These are phyloP conservation scores for Gonatopus flavifemur DNA, from an alignment of 1,140 invertebrate genomes.

Conservation along the genomic window DNA sequence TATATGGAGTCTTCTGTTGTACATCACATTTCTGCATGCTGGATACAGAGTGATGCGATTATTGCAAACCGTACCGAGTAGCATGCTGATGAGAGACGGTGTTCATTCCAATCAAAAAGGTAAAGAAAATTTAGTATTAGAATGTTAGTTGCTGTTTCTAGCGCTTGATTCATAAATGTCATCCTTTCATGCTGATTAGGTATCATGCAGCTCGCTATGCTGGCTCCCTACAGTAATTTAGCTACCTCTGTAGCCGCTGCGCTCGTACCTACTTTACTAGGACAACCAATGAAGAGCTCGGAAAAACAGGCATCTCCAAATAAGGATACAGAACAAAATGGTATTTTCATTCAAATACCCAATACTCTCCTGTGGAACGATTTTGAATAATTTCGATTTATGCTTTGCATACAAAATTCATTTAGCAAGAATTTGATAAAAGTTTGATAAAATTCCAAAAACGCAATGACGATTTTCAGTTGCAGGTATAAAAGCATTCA, in stretches of 20 bases:
- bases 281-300: slow-evolving; percentile 52
- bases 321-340: slow-evolving; percentile 5
- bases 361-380: too few species aligned
- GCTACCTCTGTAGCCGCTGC: slow-evolving; percentile 63
- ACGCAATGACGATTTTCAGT: too few species aligned
- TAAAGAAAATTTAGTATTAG: too few species aligned
- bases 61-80: slow-evolving; percentile 55
- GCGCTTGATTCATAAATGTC: too few species aligned
- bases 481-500: too few species aligned
- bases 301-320: slow-evolving; percentile 50
- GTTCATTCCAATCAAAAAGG: slow-evolving; percentile 57
- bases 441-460: too few species aligned
- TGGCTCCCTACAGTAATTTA: slow-evolving; percentile 63
- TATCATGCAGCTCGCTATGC: slow-evolving; percentile 62
- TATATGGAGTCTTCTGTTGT: slow-evolving; percentile 63
- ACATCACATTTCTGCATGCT: slow-evolving; percentile 61
- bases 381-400: too few species aligned
- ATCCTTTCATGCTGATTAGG: slow-evolving; percentile 41
- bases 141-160: too few species aligned
- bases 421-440: too few species aligned
- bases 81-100: slow-evolving; percentile 51
- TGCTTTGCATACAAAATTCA: too few species aligned
- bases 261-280: slow-evolving; percentile 59
- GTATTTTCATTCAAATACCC: not conserved
- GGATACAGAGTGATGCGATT: slow-evolving; percentile 58